Conservation (phyloP, 2,797 vertebrate genomes). For the Smutsia temminckii region DNA sequence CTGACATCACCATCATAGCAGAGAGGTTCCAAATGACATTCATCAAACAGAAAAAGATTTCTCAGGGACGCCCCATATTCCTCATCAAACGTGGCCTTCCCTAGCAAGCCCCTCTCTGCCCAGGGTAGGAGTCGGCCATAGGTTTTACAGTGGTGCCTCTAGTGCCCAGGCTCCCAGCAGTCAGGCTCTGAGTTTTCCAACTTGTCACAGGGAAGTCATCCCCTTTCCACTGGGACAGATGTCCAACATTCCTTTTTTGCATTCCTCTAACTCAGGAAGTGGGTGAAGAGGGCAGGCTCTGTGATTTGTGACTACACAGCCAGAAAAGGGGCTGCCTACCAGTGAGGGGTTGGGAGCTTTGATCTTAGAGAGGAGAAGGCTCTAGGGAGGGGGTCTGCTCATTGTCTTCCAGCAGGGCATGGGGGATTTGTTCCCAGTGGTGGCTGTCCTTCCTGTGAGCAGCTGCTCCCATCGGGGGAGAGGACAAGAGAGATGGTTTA, state of each 20-base stretch:
- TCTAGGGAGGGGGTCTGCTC: neutral
- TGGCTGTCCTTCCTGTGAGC: slow-evolving; percentile 35
- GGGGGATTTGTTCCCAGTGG: neutral
- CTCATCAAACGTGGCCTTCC: slow-evolving; percentile 68
- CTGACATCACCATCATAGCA: slow-evolving; percentile 34
- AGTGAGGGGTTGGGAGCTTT: neutral
- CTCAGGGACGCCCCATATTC: neutral
- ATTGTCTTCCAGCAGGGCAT: neutral
- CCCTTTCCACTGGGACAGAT: slow-evolving; percentile 66
- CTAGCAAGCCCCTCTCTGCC: slow-evolving; percentile 44
- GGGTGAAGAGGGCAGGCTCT: slow-evolving; percentile 61
- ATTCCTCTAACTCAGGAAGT: slow-evolving; percentile 36
- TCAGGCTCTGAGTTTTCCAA: slow-evolving; percentile 69
- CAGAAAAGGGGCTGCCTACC: slow-evolving; percentile 24
- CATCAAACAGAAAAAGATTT: neutral
- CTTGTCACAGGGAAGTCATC: slow-evolving; percentile 67
- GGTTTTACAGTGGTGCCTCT: slow-evolving; percentile 67
- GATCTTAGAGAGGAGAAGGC: slow-evolving; percentile 47
- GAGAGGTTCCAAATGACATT: slow-evolving; percentile 38
- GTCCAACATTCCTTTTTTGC: slow-evolving; percentile 62
- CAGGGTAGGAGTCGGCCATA: slow-evolving; percentile 44
- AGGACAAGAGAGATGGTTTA: neutral
- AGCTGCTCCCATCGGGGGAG: neutral
- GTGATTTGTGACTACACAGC: slow-evolving; percentile 36
- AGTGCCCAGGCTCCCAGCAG: slow-evolving; percentile 57